Conservation (phyloP, 2,888 invertebrate species). For the Branchinecta sandiegonensis region DNA sequence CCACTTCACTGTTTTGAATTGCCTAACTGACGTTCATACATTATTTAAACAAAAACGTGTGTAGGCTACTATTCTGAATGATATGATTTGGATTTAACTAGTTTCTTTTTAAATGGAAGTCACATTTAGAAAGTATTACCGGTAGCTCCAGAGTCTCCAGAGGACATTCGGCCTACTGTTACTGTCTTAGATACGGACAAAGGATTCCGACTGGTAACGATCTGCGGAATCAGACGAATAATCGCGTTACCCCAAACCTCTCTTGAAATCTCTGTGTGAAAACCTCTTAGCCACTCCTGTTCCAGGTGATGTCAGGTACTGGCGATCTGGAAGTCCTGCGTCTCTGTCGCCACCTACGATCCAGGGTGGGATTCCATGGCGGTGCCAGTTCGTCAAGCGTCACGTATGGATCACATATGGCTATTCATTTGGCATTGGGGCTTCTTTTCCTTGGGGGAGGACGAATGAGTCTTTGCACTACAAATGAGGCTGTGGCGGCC, state of each 20-base stretch:
- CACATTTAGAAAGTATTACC: too few species aligned
- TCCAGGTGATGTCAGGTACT: constrained; percentile 79
- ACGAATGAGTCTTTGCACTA: constrained; percentile 63
- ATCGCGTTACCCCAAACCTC: constrained; percentile 28
- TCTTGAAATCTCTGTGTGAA: constrained; percentile 27
- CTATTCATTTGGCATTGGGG: constrained; percentile 87
- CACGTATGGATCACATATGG: constrained; percentile 82
- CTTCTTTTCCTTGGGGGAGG: constrained; percentile 88
- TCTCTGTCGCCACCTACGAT: constrained; percentile 66
- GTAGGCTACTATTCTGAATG: too few species aligned
- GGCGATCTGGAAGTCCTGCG: constrained; percentile 70
- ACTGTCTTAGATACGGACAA: too few species aligned
- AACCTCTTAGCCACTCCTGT: constrained; percentile 30
- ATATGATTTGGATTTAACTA: too few species aligned
- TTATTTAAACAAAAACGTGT: too few species aligned
- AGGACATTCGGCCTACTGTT: too few species aligned
- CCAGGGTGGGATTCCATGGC: constrained; percentile 50
- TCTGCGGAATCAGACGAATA: too few species aligned
- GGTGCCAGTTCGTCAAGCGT: constrained; percentile 43
- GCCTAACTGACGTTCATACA: too few species aligned
- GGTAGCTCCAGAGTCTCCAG: too few species aligned
- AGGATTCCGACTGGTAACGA: too few species aligned
- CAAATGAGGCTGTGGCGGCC: constrained; percentile 72
- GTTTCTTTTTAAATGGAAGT: too few species aligned
- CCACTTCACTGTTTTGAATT: too few species aligned